Evolutionary conservation across 2,888 invertebrate genomes (phyloP).

Genomic region (Aleiodes testaceus): DNA sequence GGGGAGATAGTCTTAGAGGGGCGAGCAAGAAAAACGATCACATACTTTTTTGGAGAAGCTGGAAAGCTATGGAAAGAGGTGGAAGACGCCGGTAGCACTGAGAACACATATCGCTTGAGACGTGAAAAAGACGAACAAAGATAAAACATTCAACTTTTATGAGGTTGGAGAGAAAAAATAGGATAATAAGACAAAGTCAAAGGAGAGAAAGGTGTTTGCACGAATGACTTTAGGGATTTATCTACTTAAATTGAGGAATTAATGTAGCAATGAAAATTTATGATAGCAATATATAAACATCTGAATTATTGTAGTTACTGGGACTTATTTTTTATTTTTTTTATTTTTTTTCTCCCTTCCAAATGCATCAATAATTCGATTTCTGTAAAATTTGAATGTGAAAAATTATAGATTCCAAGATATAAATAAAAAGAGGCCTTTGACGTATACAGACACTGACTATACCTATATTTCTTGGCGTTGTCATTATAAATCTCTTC

Average conservation of each 20-base stretch:
- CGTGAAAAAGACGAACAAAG: constrained; percentile 15
- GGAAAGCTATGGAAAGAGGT: constrained; percentile 3
- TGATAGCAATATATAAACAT: not conserved
- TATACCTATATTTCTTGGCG: constrained; percentile 52
- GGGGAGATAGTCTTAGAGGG: constrained; percentile 20
- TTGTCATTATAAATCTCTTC: constrained; percentile 65
- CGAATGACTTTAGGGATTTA: no score
- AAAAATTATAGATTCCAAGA: constrained; percentile 25
- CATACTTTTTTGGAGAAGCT: no score
- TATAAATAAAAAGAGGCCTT: constrained; percentile 29
- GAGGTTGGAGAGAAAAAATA: constrained; percentile 1
- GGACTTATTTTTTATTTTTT: no score
- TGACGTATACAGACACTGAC: constrained; percentile 8
- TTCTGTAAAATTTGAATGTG: no score
- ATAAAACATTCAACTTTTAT: constrained; percentile 3
- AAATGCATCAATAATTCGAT: no score
- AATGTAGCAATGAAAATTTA: not conserved
- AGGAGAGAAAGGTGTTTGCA: not conserved
- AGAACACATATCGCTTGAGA: not conserved
- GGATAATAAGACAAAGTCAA: not conserved
- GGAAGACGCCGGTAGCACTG: not conserved
- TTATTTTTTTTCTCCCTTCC: no score
- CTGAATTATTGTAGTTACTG: no score
- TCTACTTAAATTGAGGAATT: not conserved
- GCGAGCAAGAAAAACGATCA: no score